phyloP scores from a whole-genome alignment of 2,888 invertebrate species.

The Torymus auratus region DNA sequence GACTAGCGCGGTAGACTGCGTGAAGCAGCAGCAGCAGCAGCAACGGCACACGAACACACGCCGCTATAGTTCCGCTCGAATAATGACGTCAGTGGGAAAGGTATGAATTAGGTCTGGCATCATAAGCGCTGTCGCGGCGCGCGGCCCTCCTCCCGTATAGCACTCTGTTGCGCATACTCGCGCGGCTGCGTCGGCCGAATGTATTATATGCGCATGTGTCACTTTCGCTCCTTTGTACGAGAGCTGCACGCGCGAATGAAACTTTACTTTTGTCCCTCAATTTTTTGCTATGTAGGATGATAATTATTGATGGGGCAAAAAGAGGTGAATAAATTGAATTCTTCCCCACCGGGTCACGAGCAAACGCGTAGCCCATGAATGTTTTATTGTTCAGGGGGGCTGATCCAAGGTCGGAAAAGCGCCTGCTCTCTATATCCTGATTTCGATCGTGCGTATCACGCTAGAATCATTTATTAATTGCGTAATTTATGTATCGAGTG shows the following conservation, averaged over 20 bases:
- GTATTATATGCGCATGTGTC: not conserved
- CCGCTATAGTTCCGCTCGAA: slow-evolving; percentile 29
- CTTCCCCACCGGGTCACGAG: not conserved
- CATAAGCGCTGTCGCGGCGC: not conserved
- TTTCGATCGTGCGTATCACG: not conserved
- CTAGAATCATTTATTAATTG: slow-evolving; percentile 6
- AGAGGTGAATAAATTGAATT: slow-evolving; percentile 27
- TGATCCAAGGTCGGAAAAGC: slow-evolving; percentile 13
- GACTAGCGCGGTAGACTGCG: not conserved
- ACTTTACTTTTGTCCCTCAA: no score
- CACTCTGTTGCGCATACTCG: no score
- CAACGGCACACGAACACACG: no score
- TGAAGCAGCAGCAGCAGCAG: no score
- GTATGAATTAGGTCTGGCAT: slow-evolving; percentile 24
- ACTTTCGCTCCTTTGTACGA: no score
- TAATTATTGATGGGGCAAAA: slow-evolving; percentile 19
- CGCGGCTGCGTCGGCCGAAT: not conserved
- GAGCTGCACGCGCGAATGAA: no score
- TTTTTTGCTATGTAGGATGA: not conserved
- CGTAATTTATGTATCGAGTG: not conserved
- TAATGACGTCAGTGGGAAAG: slow-evolving; percentile 36
- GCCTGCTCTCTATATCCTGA: not conserved
- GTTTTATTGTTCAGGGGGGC: slow-evolving; percentile 17
- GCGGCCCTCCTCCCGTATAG: no score
- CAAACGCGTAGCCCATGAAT: not conserved